Conservation (phyloP, 1,140 invertebrate genomes). For the Epicauta chinensis region DNA sequence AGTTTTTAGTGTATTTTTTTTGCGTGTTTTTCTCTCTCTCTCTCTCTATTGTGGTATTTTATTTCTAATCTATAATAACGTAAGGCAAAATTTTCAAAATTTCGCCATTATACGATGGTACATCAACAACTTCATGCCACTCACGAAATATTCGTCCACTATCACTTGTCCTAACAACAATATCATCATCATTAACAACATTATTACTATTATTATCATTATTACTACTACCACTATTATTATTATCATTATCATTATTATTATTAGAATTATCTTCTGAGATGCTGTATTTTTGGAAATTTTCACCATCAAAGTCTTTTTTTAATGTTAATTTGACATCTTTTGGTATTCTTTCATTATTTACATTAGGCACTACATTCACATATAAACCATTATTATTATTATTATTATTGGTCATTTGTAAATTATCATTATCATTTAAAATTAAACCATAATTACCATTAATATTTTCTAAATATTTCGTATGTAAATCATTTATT, state of each 20-base stretch:
- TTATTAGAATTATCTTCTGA: slow-evolving; percentile 26
- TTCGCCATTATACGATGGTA: slow-evolving; percentile 62
- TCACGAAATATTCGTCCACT: slow-evolving; percentile 55
- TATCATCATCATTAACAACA: slow-evolving; percentile 7
- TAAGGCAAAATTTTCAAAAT: slow-evolving; percentile 84
- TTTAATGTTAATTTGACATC: slow-evolving; percentile 16
- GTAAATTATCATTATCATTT: slow-evolving; percentile 14
- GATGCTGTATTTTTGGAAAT: slow-evolving; percentile 41
- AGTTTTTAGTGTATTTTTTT: too few relatives aligned
- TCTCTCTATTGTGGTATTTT: too few relatives aligned
- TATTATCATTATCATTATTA: slow-evolving; percentile 3
- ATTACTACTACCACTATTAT: background rate
- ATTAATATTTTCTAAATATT: slow-evolving; percentile 33
- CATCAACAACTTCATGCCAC: slow-evolving; percentile 73
- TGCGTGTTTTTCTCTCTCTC: too few relatives aligned
- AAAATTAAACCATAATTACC: slow-evolving; percentile 36
- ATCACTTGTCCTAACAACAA: slow-evolving; percentile 22
- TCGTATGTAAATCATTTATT: slow-evolving; percentile 26
- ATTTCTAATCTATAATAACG: slow-evolving; percentile 75
- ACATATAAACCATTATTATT: slow-evolving; percentile 34
- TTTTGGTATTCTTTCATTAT: slow-evolving; percentile 35
- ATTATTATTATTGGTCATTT: slow-evolving; percentile 14
- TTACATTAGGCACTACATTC: slow-evolving; percentile 43
- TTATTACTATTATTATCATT: slow-evolving; percentile 2
- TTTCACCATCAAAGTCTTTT: slow-evolving; percentile 31